Percentiles rank a stretch among this genome's conserved stretches.
Evolutionary conservation across 1,140 invertebrate species (phyloP).

Genomic region (Druon quercuslanigerum): DNA sequence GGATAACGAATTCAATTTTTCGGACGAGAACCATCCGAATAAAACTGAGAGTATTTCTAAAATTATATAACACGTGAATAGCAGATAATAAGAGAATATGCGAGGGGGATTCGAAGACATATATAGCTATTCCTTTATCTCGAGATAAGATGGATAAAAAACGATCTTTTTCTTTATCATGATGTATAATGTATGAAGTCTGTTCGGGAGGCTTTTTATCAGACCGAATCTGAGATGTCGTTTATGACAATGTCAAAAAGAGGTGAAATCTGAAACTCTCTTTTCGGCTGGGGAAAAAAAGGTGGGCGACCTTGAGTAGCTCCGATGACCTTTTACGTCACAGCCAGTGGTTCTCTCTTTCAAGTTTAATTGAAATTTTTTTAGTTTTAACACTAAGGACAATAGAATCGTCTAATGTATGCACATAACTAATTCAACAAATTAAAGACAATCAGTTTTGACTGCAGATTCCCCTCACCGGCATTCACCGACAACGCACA

Average conservation of each 20-base stretch:
- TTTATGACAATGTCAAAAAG: slow-evolving; percentile 7
- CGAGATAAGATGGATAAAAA: slow-evolving; percentile 9
- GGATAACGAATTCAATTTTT: too few relatives aligned
- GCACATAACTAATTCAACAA: too few relatives aligned
- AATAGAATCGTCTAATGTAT: too few relatives aligned
- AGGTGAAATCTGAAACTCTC: background rate
- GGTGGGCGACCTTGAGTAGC: slow-evolving; percentile 39
- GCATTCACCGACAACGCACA: too few relatives aligned
- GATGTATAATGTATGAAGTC: slow-evolving; percentile 10
- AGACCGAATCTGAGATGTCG: background rate
- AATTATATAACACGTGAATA: too few relatives aligned
- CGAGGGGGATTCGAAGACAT: background rate
- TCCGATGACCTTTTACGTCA: slow-evolving; percentile 41
- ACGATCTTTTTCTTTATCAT: background rate
- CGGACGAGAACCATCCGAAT: background rate
- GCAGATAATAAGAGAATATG: background rate
- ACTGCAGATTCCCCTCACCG: too few relatives aligned
- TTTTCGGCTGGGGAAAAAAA: slow-evolving; percentile 21
- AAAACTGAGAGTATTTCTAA: too few relatives aligned
- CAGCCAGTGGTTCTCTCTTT: slow-evolving; percentile 34
- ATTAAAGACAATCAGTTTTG: too few relatives aligned
- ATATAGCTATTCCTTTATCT: background rate
- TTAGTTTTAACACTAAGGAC: too few relatives aligned
- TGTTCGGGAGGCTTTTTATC: slow-evolving; percentile 9
- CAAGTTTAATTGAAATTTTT: background rate